A percentile compares a stretch with the other conserved stretches of the same genome.
Conservation (phyloP, 2,797 vertebrate species). For the Phataginus tricuspis region DNA sequence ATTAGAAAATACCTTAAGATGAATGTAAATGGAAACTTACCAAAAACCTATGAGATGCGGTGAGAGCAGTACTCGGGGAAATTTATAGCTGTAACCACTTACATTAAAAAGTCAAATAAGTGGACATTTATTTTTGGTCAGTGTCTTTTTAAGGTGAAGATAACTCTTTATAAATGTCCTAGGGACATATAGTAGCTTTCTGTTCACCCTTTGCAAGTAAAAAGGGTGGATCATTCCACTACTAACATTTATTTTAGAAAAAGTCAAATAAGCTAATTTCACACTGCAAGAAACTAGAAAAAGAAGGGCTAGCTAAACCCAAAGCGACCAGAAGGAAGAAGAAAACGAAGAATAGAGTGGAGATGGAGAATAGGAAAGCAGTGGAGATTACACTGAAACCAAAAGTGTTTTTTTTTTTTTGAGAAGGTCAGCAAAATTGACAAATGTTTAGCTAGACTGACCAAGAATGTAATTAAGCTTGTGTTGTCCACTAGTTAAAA, state of each 20-base stretch:
- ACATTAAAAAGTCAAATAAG: neutral
- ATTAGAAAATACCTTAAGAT: neutral
- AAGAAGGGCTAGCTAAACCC: neutral
- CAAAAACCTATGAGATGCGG: neutral
- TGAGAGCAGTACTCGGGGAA: neutral
- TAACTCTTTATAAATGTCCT: slow-evolving; percentile 85
- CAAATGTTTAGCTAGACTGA: neutral
- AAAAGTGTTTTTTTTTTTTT: neutral
- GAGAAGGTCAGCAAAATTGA: neutral
- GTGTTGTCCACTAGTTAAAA: slow-evolving; percentile 63
- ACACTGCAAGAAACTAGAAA: neutral
- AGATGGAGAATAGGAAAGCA: slow-evolving; percentile 15
- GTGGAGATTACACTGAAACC: neutral
- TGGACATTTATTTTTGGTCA: slow-evolving; percentile 81
- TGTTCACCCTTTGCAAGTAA: slow-evolving; percentile 85
- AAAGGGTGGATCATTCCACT: slow-evolving; percentile 86
- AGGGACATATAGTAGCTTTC: slow-evolving; percentile 86
- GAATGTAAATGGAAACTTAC: neutral
- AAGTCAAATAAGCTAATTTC: neutral
- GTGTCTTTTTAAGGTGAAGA: slow-evolving; percentile 85
- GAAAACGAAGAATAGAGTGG: neutral
- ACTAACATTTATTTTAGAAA: slow-evolving; percentile 80
- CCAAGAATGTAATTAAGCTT: slow-evolving; percentile 47
- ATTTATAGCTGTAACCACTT: neutral
- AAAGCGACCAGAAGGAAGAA: slow-evolving; percentile 23